Evolutionary conservation across 2,113 vertebrate genomes (phyloP), one percentile per base, ranked within the genome.

Genomic region (Oxygymnocypris stewartii): DNA sequence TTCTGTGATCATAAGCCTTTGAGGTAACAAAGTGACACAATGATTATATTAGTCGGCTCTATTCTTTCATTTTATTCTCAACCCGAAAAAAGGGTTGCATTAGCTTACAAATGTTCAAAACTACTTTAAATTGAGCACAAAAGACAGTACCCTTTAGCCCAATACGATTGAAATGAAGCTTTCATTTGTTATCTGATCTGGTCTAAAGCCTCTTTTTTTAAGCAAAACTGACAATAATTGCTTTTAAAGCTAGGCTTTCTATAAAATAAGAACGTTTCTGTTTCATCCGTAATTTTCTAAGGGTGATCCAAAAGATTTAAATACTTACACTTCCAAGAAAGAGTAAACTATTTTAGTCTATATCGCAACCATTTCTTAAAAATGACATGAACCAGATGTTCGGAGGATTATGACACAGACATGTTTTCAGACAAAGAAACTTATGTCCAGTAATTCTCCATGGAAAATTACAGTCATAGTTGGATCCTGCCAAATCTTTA

Each of bases 1-100:
- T 37, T 59, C 12, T 79, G 78, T 79, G 54, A 79, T n/a, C 78
- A 16, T 61, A n/a, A 40, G 20, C 78, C 54, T 16, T 40, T 79
- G 18, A 59, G 54, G 37, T 9, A 42, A 59, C 23, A 57, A 54
- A 79, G 51, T 7, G 51, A 23, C 77, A 57, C 2, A 18, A 11
- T n/a, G 35, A 61, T 61, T 61, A 23, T 14, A 54, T 20, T 18
- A 16, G 14, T 79, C 28, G 3, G 20, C 51, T 35, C 10, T 3
- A 13, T 79, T 79, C 12, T 81, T 44, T 25, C 7, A 65, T 42
- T 28, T 65, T 13, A 65, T 1, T 65, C 37, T 44, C 3, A 23
- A 12, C 7, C 10, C 37, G n/a, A n/a, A 4, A 63, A 61, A 63
- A 63, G 8, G 20, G 31, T 28, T 42, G 44, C 44, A 49, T 73